These are phyloP conservation scores for Stenotaenia linearis DNA, from an alignment of 2,888 invertebrate genomes.

Conservation along the genomic window DNA sequence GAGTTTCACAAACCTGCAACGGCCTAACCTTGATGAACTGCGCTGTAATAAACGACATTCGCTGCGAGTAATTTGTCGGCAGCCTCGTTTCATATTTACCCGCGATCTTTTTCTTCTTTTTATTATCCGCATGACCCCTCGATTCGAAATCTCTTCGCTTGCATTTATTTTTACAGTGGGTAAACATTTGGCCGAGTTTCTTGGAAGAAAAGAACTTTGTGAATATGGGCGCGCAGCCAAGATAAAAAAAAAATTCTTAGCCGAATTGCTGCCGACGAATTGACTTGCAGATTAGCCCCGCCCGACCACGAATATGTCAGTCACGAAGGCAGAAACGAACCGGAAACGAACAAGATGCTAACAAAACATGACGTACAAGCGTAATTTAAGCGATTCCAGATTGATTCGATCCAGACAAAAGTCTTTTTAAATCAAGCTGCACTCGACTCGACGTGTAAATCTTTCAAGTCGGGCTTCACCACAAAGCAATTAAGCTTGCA, in stretches of 20 bases:
- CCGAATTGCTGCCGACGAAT: conserved; percentile 16
- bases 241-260: background rate
- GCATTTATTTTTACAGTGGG: background rate
- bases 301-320: conserved; percentile 17
- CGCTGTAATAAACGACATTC: background rate
- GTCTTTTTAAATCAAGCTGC: background rate
- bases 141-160: background rate
- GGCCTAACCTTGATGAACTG: background rate
- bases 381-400: background rate
- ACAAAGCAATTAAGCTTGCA: background rate
- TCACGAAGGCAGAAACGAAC: background rate
- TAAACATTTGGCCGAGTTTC: conserved; percentile 7
- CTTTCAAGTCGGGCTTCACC: background rate
- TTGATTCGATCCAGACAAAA: background rate
- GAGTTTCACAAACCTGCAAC: conserved; percentile 10
- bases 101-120: background rate
- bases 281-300: conserved; percentile 21
- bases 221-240: conserved; percentile 3
- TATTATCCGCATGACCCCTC: background rate
- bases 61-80: background rate
- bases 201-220: background rate
- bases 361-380: background rate
- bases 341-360: conserved; percentile 17
- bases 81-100: background rate
- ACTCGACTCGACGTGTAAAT: background rate